Base-by-base conservation (phyloP, 2,113 vertebrate genomes). In the Ceyx melanurus region DNA sequence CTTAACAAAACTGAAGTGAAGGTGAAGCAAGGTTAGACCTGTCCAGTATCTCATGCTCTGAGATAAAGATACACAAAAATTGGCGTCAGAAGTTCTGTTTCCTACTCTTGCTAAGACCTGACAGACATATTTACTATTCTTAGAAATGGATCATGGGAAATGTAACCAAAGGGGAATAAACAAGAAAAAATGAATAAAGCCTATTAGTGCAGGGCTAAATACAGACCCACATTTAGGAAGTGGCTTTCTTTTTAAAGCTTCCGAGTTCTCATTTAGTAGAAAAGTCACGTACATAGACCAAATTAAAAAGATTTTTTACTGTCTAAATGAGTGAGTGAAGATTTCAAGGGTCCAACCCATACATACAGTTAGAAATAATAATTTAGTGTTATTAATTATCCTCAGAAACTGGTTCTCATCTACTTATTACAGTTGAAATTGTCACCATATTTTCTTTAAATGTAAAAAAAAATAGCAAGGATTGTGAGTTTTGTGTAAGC, bases 241-340 rank as follows among this genome's bases (percentile, higher is more conserved):
- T 6, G 25, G 11, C 2, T 82, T 13, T 6, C 33, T 71, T 83
- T 86, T 51, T 48, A 53, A 11, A 78, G 56, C 9, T 61, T 56
- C 26, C 81, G 26, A 68, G 35, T 48, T 71, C 14, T 56, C 16
- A 22, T 25, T 85, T 40, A 74, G 31, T 28, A 72, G 22, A 15
- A 76, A 87, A 82, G 22, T 56, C 16, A 57, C 0, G 0, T 16
- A 71, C 3, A 28, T 1, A 67, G 29, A 54, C 2, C 5, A 22
- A 21, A 9, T 51, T 13, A 35, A 74, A 84, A 77, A 56, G 10
- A 70, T 20, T 18, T 89, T 62, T 91, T 75, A 56, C 53, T 68
- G 40, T n/a, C 15, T 61, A 20, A 15, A 26, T 70, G 85, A 8
- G 23, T 8, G 2, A 62, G 6, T 40, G 50, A 50, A 74, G 19